Conservation (phyloP, 2,797 vertebrate genomes). For the Ctenosaura bakeri region DNA sequence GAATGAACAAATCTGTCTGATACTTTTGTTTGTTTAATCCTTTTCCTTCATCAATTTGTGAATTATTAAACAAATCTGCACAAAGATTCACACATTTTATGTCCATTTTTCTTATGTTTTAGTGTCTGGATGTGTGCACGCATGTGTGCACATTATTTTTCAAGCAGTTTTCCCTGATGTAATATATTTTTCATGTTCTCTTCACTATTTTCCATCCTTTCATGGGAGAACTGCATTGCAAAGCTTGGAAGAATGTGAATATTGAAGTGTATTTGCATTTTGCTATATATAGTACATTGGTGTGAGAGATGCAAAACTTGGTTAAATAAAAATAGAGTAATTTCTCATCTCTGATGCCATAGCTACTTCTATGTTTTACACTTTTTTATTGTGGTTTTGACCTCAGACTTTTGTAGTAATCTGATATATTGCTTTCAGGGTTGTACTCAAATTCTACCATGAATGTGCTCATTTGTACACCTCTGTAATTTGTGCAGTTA, state of each 20-base stretch:
- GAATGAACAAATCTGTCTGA: background rate
- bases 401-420: background rate
- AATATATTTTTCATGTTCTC: no score
- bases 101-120: no score
- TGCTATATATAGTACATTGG: background rate
- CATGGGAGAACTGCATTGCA: background rate
- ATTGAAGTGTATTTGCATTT: background rate
- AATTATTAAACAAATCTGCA: no score
- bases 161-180: no score
- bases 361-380: background rate
- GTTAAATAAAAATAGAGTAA: background rate
- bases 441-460: background rate
- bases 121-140: no score
- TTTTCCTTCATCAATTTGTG: background rate
- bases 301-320: background rate
- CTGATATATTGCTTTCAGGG: background rate
- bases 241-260: background rate
- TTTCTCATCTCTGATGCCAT: background rate
- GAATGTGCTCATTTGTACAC: background rate
- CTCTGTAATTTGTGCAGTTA: background rate
- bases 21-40: background rate
- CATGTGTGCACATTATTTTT: no score
- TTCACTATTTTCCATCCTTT: no score
- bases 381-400: background rate
- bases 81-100: no score